A percentile compares a stretch with the other conserved stretches of the same genome.
Conservation (phyloP, 2,113 vertebrate species). For the Chlorodrepanis virens region DNA sequence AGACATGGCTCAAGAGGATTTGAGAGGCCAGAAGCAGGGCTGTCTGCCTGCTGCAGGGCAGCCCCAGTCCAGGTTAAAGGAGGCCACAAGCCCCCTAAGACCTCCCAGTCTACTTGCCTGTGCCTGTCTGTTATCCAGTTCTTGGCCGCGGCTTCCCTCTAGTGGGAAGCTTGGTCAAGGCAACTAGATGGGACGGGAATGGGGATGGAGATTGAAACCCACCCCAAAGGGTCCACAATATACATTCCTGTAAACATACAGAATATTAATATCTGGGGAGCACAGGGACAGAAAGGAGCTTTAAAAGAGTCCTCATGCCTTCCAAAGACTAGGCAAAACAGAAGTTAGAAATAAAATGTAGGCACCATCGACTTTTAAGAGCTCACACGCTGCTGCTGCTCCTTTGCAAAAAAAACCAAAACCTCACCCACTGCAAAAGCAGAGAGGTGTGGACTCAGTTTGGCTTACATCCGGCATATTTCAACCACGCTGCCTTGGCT, state of each 20-base stretch:
- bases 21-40: not conserved
- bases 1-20: not conserved
- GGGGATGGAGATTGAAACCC: not conserved
- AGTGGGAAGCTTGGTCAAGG: constrained; percentile 36
- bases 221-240: not conserved
- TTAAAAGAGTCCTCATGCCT: not conserved
- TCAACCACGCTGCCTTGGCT: not conserved
- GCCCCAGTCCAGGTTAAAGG: not conserved
- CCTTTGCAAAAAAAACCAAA: not conserved
- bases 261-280: not conserved
- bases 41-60: not conserved
- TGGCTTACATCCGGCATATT: not conserved
- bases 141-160: constrained; percentile 53
- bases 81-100: not conserved
- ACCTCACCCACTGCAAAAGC: not conserved
- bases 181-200: not conserved
- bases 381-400: not conserved
- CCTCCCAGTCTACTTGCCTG: not conserved
- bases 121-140: not conserved
- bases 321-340: not conserved
- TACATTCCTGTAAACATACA: not conserved
- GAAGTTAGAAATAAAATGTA: not conserved
- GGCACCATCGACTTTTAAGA: not conserved
- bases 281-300: not conserved
- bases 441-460: not conserved